Conservation (phyloP, 2,797 vertebrate genomes). For the Cephalopachus bancanus region DNA sequence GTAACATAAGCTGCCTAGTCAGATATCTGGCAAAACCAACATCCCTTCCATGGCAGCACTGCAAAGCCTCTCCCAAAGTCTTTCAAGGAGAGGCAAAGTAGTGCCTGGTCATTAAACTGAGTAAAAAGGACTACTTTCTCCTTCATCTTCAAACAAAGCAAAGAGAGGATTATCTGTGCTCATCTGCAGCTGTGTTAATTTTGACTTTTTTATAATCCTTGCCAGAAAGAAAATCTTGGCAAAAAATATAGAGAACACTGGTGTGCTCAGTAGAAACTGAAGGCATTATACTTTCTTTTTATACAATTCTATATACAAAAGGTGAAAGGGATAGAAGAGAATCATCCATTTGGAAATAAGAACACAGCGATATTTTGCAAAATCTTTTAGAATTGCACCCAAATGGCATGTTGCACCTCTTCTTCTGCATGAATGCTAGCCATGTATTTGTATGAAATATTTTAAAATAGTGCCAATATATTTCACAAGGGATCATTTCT, state of each 20-base stretch:
- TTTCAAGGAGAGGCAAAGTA: conserved; percentile 78
- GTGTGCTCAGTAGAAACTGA: conserved; percentile 69
- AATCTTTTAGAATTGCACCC: conserved; percentile 39
- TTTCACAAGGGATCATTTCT: conserved; percentile 42
- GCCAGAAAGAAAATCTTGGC: conserved; percentile 78
- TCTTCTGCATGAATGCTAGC: neutral
- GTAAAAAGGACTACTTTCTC: conserved; percentile 53
- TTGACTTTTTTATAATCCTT: conserved; percentile 76
- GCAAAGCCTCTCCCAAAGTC: conserved; percentile 33
- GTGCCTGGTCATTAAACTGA: conserved; percentile 54
- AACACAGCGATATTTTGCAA: conserved; percentile 10
- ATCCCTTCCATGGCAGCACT: conserved; percentile 16
- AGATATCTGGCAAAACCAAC: conserved; percentile 60
- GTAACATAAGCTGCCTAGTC: conserved; percentile 56
- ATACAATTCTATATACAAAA: conserved; percentile 72
- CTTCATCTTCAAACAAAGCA: conserved; percentile 74
- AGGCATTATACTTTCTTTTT: conserved; percentile 68
- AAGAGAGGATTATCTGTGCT: neutral
- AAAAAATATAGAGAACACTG: conserved; percentile 73
- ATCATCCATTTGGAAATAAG: conserved; percentile 36
- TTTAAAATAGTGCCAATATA: conserved; percentile 1
- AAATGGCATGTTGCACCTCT: neutral
- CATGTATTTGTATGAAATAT: neutral
- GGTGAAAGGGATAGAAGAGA: conserved; percentile 54
- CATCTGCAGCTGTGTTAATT: conserved; percentile 82